Evolutionary conservation across 2,888 invertebrate genomes (phyloP), one percentile per base, ranked within the genome.

Genomic region (Sthenelais limicola): DNA sequence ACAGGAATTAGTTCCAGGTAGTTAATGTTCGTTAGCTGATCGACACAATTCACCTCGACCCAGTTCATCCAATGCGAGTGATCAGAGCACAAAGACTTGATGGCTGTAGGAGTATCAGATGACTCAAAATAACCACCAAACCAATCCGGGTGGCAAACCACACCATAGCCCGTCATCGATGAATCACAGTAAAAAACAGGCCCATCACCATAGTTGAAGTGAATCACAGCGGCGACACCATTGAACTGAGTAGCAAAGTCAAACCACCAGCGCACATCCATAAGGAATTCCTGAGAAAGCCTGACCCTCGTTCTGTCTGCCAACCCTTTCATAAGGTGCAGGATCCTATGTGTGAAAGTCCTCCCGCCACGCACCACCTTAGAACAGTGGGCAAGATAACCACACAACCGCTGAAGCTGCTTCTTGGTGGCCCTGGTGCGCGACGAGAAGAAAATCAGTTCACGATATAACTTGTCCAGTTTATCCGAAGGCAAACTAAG

Each of bases 231-330:
- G 2, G 52, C n/a, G 3, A n/a, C 30, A 3, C 52, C 26, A 24
- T 52, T 52, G 15, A 52, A 52, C 7, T 15, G 4, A 28, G 15
- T 1, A 2, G 21, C 1, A 15, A 52, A 52, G 15, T 2, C 5
- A 2, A 15, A 15, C 52, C 52, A 52, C 52, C 52, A 52, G 15
- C 12, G 15, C 30, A 52, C 28, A 52, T 52, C 52, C 52, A 52
- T 2, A 2, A 24, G 52, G n/a, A 12, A 3, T 28, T 4, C 12
- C 21, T 15, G 15, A 5, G 3, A 52, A n/a, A n/a, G 5, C 4
- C 52, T 2, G 4, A 52, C 12, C 5, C 52, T 3, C 3, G n/a
- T n/a, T n/a, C n/a, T n/a, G 21, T 3, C 3, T 24, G 15, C 30
- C 24, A 2, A 2, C 15, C 30, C n/a, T 52, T 15, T 4, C 3